phyloP scores from a whole-genome alignment of 2,113 vertebrate species.

The Eulemur rufifrons region DNA sequence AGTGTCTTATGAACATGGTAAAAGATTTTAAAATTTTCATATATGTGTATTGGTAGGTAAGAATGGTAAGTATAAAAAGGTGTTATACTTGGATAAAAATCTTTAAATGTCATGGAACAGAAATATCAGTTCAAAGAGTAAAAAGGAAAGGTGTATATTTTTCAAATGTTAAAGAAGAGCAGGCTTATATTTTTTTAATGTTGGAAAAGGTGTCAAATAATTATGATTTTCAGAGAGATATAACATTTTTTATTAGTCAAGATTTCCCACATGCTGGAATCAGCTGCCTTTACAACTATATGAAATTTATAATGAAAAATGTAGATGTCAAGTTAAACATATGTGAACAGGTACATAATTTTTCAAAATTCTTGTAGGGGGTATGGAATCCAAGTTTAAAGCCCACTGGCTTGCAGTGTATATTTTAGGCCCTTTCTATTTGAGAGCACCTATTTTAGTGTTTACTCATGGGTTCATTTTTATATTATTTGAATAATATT shows the following conservation, averaged over 20 bases:
- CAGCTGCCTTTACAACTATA: neutral
- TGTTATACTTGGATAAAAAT: neutral
- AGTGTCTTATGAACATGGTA: neutral
- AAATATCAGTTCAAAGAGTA: neutral
- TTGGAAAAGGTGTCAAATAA: neutral
- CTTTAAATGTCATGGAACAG: neutral
- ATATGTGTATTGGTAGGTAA: neutral
- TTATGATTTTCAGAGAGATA: neutral
- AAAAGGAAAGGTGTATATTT: neutral
- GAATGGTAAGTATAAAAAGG: neutral
- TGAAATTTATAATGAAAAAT: constrained; percentile 1
- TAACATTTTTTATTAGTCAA: neutral
- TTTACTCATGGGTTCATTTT: neutral
- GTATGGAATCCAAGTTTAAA: neutral
- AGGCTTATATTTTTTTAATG: neutral
- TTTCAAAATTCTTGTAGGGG: neutral
- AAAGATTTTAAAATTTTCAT: neutral
- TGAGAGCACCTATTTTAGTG: neutral
- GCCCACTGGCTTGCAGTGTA: fast-evolving
- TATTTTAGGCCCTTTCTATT: neutral
- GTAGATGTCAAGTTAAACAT: neutral
- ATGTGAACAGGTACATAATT: neutral
- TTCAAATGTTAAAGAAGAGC: neutral
- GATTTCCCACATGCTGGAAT: neutral
- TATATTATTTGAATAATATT: neutral